Evolutionary conservation across 2,888 invertebrate species (phyloP), one percentile per base, ranked within the genome.

Genomic region (Chelonus formosanus): DNA sequence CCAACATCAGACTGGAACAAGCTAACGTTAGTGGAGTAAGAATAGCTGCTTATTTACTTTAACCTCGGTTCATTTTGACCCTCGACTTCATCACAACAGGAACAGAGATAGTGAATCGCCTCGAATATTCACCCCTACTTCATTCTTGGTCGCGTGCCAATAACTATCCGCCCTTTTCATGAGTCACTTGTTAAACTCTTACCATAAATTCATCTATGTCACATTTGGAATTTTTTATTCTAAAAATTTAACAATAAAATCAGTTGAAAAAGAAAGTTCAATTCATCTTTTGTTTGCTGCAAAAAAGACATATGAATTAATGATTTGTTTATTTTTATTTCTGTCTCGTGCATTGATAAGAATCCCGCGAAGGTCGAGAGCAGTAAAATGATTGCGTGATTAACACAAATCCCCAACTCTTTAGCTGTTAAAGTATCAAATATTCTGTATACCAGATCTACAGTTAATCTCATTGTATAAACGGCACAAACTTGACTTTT

Each of bases 291-390:
- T 40, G 40, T 40, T 40, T 40, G 4, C 40, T 40, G 5, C 4
- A 4, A 40, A 40, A 40, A 40, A 40, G 40, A 40, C 40, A 40
- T 6, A 40, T 53, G 7, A 34, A 34, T n/a, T 34, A 53, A n/a
- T 53, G 34, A 34, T n/a, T 3, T 53, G 34, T 6, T 34, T 56
- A 56, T 56, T 44, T 56, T 56, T 44, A 44, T 56, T 56, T 43
- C 20, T 40, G 40, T 56, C 56, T 44, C 44, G 44, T 44, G 56
- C 44, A 31, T 56, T 31, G 56, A 56, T 56, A 56, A 56, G 44
- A 35, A 56, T 56, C 56, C 54, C 32, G 43, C 43, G 56, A 56
- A 56, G 56, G 56, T 56, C 56, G 44, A 56, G 31, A 8, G 56
- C 43, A 56, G 43, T 10, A 31, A 48, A 48, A 48, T 20, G 48